These are phyloP conservation scores for Acrocephalus kingi DNA, from an alignment of 2,113 vertebrate species.

Conservation along the genomic window DNA sequence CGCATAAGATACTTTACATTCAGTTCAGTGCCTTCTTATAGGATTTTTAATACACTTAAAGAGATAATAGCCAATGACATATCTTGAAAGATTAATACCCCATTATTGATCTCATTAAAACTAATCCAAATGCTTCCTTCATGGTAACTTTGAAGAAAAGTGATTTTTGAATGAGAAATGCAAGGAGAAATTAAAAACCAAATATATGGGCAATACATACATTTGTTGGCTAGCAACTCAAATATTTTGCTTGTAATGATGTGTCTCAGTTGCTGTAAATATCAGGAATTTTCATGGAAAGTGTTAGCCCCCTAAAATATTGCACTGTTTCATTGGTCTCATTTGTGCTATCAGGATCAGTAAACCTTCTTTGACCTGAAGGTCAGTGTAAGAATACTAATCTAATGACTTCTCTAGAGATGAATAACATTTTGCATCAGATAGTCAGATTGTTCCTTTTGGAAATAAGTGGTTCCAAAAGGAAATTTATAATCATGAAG, in stretches of 20 bases:
- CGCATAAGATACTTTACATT: neutral
- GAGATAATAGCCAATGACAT: slow-evolving; percentile 5
- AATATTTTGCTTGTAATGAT: slow-evolving; percentile 44
- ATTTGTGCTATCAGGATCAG: neutral
- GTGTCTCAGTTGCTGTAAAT: slow-evolving; percentile 44
- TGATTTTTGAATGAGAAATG: neutral
- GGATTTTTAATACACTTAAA: neutral
- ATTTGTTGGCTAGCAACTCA: slow-evolving; percentile 13
- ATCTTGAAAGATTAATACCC: neutral
- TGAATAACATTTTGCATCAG: slow-evolving; percentile 9
- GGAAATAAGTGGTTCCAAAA: neutral
- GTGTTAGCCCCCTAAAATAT: neutral
- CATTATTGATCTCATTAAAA: slow-evolving; percentile 59
- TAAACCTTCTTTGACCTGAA: slow-evolving; percentile 35
- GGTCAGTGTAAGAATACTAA: neutral
- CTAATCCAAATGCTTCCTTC: slow-evolving; percentile 53
- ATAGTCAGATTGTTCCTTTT: neutral
- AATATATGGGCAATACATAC: neutral
- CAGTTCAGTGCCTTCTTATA: neutral
- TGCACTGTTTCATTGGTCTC: slow-evolving; percentile 21
- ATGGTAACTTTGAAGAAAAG: slow-evolving; percentile 29
- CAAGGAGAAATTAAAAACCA: neutral
- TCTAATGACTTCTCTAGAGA: neutral
- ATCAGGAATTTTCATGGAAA: slow-evolving; percentile 42
- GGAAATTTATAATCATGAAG: neutral